Evolutionary conservation across 2,113 vertebrate species (phyloP).

Genomic region (Plectropomus leopardus): DNA sequence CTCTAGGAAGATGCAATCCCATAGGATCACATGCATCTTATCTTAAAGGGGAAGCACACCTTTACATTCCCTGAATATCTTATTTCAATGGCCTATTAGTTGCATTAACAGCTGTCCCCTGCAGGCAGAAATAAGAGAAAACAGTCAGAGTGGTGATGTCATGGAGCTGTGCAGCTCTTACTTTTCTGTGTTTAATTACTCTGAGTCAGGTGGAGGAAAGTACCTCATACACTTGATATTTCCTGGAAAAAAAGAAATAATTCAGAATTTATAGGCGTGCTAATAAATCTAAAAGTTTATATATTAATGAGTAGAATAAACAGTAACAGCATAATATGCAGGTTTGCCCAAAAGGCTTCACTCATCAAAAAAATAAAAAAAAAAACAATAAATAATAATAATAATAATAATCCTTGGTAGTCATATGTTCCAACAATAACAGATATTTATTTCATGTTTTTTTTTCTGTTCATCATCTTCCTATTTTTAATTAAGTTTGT

Average conservation of each 20-base stretch:
- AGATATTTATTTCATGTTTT: neutral
- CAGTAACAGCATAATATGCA: too few relatives aligned
- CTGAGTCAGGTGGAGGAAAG: too few relatives aligned
- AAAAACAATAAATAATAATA: neutral
- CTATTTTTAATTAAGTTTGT: neutral
- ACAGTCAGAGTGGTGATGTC: neutral
- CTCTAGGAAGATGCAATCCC: slow-evolving; percentile 24
- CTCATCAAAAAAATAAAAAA: neutral
- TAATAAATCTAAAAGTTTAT: too few relatives aligned
- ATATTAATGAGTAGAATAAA: too few relatives aligned
- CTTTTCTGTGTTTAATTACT: too few relatives aligned
- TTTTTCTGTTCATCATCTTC: neutral
- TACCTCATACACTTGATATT: too few relatives aligned
- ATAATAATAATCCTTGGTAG: too few relatives aligned
- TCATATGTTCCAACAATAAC: neutral
- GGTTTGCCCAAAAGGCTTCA: too few relatives aligned
- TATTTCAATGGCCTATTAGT: neutral
- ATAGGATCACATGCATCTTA: neutral
- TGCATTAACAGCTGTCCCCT: slow-evolving; percentile 18
- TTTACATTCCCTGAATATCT: neutral
- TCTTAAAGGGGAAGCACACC: slow-evolving; percentile 34
- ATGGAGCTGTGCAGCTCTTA: neutral
- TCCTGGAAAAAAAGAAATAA: too few relatives aligned
- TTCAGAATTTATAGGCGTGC: too few relatives aligned
- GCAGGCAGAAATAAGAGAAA: slow-evolving; percentile 14